These are phyloP conservation scores for Pheosia gnoma DNA, from an alignment of 2,888 invertebrate genomes.

Conservation along the genomic window DNA sequence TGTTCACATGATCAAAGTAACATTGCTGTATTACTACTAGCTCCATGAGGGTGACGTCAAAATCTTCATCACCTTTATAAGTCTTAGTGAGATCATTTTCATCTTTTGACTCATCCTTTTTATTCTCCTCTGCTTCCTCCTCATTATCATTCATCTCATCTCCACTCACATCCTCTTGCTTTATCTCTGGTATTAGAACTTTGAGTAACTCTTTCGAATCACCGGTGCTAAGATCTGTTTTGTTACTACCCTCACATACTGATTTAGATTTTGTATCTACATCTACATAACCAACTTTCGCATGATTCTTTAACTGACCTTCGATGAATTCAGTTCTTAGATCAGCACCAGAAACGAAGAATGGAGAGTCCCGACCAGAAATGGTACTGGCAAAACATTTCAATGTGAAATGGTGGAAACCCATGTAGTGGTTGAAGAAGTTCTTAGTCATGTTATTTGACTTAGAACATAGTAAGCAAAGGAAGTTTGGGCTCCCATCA, in stretches of 20 bases:
- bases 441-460: conserved; percentile 52
- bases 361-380: conserved; percentile 2
- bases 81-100: conserved; percentile 41
- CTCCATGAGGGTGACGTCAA: conserved; percentile 75
- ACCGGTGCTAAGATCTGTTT: conserved; percentile 1
- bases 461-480: conserved; percentile 70
- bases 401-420: conserved; percentile 73
- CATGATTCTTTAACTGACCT: conserved; percentile 58
- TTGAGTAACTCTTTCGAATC: conserved; percentile 43
- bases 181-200: conserved; percentile 51
- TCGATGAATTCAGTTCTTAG: conserved; percentile 67
- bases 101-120: conserved; percentile 28
- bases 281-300: conserved; percentile 65
- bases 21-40: conserved; percentile 70
- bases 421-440: conserved; percentile 76
- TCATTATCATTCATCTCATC: conserved; percentile 41
- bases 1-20: conserved; percentile 69
- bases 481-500: conserved; percentile 57
- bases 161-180: conserved; percentile 43
- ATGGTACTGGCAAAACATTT: conserved; percentile 63
- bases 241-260: conserved; percentile 9
- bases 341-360: conserved; percentile 56
- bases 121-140: conserved; percentile 23
- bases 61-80: conserved; percentile 73
- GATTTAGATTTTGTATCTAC: conserved; percentile 45